phyloP scores from a whole-genome alignment of 2,113 vertebrate genomes.

The Zosterops hypoxanthus region DNA sequence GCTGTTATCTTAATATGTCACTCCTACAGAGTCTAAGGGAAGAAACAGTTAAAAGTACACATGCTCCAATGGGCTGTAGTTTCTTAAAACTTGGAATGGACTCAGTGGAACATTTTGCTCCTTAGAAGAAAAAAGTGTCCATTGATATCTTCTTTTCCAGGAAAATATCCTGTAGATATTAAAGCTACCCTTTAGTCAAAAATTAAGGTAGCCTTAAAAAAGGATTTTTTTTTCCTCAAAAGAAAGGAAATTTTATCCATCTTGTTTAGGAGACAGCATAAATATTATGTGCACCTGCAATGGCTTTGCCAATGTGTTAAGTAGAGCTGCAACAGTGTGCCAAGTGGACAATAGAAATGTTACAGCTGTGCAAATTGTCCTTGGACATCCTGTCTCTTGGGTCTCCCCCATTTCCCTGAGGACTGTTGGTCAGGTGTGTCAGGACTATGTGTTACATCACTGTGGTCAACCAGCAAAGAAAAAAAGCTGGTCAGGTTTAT shows the following conservation, averaged over 20 bases:
- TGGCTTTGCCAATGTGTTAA: neutral
- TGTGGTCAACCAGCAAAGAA: neutral
- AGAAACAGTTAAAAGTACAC: neutral
- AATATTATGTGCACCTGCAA: neutral
- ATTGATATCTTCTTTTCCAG: neutral
- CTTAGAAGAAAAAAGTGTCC: neutral
- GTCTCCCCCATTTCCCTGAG: fast-evolving
- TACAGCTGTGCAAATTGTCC: neutral
- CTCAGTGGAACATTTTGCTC: neutral
- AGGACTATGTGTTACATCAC: neutral
- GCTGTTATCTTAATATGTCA: neutral
- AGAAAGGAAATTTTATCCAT: neutral
- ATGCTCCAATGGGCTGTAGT: neutral
- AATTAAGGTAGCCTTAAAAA: neutral
- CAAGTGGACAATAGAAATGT: neutral
- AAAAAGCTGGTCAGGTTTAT: neutral
- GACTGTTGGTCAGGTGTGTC: neutral
- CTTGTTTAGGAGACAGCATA: neutral
- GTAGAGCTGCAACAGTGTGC: neutral
- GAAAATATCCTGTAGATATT: neutral
- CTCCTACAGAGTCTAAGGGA: neutral
- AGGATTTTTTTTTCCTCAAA: no score
- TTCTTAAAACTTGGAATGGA: neutral
- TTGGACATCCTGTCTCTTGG: neutral
- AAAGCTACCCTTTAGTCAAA: neutral